Base-by-base conservation (phyloP, 1,140 invertebrate genomes). In the Drosophila virilis region DNA sequence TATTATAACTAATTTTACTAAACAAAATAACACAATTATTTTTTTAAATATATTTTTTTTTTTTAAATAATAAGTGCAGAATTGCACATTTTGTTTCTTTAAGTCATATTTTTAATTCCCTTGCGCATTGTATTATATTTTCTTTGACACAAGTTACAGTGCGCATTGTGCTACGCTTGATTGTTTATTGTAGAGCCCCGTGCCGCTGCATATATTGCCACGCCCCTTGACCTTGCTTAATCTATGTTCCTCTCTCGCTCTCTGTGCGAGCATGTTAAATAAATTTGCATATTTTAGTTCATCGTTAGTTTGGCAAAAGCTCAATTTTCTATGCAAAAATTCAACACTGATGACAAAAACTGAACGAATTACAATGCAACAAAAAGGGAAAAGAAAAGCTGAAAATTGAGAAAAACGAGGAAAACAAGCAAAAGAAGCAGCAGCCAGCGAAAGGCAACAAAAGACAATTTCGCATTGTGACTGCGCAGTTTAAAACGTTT, bases 261-360 rank as follows among this genome's bases (percentile, higher is more conserved):
- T 52, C 42, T 74, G 64, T 78, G 38, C 35, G 45, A 67, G 75
- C 74, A 81, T 86, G 82, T 86, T 86, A 86, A 86, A 86, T 81
- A 86, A 86, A 86, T 86, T 86, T 86, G 82, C 82, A 86, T 86
- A 86, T 85, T 86, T 86, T 81, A 86, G 82, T 85, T 86, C 78
- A 78, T 86, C 78, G 82, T 86, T 86, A 86, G 82, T 86, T 86
- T 81, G 82, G 82, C 82, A 86, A 86, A 86, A 86, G 82, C 76
- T 85, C 75, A 81, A 85, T 85, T 85, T 73, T 86, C 74, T 81
- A 80, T 85, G 82, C 82, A 78, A 85, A 85, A 85, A 74, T 86
- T 71, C 78, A 86, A 71, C 74, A 64, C 62, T 77, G 81, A 80
- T 84, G 81, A 71, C 77, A 84, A 80, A 80, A 80, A 71, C 64